Evolutionary conservation across 2,113 vertebrate species (phyloP).

Genomic region (Chloropsis cyanopogon): DNA sequence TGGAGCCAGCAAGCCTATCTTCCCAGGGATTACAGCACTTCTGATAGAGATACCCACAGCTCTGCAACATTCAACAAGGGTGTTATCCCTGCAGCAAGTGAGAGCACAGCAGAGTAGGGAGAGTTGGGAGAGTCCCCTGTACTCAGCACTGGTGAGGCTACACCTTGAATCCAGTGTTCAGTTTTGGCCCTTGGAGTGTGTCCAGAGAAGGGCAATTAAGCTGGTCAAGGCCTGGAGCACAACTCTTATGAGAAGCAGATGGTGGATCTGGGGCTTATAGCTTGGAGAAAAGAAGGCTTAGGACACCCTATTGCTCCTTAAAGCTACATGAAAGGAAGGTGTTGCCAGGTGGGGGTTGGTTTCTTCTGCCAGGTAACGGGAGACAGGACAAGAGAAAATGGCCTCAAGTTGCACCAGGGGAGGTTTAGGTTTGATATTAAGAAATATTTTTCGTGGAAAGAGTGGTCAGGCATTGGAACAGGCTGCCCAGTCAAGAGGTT

Average conservation of each 20-base stretch:
- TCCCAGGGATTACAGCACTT: background rate
- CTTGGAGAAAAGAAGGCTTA: background rate
- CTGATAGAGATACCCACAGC: background rate
- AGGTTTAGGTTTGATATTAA: background rate
- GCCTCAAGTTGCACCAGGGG: background rate
- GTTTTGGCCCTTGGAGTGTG: background rate
- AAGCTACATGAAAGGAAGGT: background rate
- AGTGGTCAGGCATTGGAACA: background rate
- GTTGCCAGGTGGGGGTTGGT: background rate
- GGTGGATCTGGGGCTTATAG: background rate
- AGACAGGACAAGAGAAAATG: background rate
- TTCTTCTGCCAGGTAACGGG: too few species aligned
- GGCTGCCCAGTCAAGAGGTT: background rate
- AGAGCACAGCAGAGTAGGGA: background rate
- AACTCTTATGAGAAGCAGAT: background rate
- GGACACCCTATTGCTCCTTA: background rate
- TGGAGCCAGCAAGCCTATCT: background rate
- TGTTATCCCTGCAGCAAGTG: background rate
- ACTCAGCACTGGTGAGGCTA: background rate
- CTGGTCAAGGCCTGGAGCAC: background rate
- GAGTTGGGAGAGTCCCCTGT: background rate
- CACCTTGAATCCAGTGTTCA: background rate
- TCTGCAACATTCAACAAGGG: accelerated
- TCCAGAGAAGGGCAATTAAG: background rate
- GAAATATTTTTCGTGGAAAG: background rate